A percentile compares a stretch with the other conserved stretches of the same genome.
Conservation (phyloP, 2,888 invertebrate species). For the Drosophila anceps region DNA sequence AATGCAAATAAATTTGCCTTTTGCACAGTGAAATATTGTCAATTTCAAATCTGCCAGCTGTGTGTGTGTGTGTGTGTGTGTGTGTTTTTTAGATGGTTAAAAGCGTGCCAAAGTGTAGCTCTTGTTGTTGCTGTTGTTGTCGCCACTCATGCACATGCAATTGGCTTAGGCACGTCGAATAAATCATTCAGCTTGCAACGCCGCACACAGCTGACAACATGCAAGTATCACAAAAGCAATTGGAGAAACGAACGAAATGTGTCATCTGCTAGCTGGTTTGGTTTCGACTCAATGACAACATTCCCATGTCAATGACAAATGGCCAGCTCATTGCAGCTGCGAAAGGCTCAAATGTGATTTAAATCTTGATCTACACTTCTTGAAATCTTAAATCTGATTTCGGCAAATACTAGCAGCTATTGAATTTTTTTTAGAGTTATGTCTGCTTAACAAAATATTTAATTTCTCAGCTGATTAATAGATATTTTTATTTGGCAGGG, state of each 20-base stretch:
- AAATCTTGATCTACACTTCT: neutral
- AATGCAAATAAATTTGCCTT: slow-evolving; percentile 77
- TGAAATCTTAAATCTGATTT: neutral
- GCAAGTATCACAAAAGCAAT: slow-evolving; percentile 37
- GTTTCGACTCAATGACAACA: slow-evolving; percentile 9
- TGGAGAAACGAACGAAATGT: slow-evolving; percentile 20
- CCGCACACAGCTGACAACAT: slow-evolving; percentile 35
- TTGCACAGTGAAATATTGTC: slow-evolving; percentile 72
- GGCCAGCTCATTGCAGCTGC: slow-evolving; percentile 6
- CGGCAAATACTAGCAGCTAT: neutral
- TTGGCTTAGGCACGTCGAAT: slow-evolving; percentile 52
- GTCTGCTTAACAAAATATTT: neutral
- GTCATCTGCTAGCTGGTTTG: slow-evolving; percentile 18
- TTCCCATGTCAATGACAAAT: slow-evolving; percentile 29
- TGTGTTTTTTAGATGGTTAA: neutral
- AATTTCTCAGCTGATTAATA: neutral
- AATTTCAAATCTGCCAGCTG: slow-evolving; percentile 64
- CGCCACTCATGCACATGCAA: slow-evolving; percentile 42
- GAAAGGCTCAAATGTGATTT: neutral
- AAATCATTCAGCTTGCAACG: slow-evolving; percentile 59
- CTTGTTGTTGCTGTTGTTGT: slow-evolving; percentile 30
- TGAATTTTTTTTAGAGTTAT: neutral
- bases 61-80: slow-evolving; percentile 15
- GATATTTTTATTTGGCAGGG: neutral
- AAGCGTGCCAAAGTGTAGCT: slow-evolving; percentile 38